Base-by-base conservation (phyloP, 2,797 vertebrate genomes). In the Syndactyla subalaris region DNA sequence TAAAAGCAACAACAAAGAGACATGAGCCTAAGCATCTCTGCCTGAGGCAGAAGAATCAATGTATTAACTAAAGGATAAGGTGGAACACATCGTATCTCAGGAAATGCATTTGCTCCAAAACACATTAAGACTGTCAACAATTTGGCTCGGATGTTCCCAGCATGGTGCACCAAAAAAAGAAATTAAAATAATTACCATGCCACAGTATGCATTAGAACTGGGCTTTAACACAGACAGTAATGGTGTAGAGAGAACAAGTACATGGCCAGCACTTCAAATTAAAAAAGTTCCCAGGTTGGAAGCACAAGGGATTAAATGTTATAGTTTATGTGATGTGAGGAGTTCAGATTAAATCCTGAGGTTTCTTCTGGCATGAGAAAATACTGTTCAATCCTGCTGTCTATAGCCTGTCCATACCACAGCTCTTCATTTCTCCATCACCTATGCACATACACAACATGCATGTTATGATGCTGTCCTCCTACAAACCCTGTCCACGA, bases 1-100 rank as follows among this genome's bases (percentile, higher is more conserved):
- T 94, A 96, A 95, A 93, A 85, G 66, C 83, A 93, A 65, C 79
- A 86, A 91, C 46, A 32, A 75, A 83, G 88, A 93, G 77, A 66
- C 32, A 59, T 21, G 23, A 94, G 55, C 48, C n/a, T 49, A 63
- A 91, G 43, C 27, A 43, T 51, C 83, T 88, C 89, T 88, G 87
- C 94, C 85, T 14, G 46, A 67, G 67, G 88, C 89, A 86, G 45
- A 76, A 89, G 61, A 70, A 62, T 9, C 62, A 41, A 55, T 78
- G 12, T 10, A 91, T 91, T 88, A 91, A 85, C 66, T 82, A 67
- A 86, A 90, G 77, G 73, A 76, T 84, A 57, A 96, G 65, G 52
- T 79, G 36, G 68, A 89, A 91, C 80, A 73, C 59, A 55, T 79
- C 4, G 1, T 63, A 88, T 66, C 66, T 80, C 68, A 85, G 72